Evolutionary conservation across 2,888 invertebrate genomes (phyloP).

Genomic region (Artemia sinica): DNA sequence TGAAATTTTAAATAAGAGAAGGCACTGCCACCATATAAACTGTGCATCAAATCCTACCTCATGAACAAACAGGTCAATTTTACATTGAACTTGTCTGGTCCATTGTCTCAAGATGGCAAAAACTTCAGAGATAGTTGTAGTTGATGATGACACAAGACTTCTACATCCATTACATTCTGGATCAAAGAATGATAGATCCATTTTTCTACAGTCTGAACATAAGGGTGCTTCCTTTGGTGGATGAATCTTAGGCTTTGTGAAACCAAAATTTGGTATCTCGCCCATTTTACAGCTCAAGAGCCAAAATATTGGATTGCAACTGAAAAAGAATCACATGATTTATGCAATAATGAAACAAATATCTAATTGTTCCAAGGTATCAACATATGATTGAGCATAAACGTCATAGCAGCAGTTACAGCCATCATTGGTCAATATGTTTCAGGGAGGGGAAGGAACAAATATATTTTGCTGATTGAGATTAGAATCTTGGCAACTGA

Average conservation of each 20-base stretch:
- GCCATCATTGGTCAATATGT: no score
- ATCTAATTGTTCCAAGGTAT: no score
- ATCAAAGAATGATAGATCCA: conserved; percentile 34
- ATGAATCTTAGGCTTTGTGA: conserved; percentile 27
- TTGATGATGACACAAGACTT: conserved; percentile 30
- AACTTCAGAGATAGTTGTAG: conserved; percentile 33
- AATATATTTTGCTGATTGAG: no score
- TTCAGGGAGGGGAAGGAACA: no score
- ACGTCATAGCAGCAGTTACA: no score
- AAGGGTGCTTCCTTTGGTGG: conserved; percentile 34
- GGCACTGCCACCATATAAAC: no score
- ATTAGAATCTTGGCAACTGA: no score
- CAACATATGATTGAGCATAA: no score
- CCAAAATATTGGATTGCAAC: no score
- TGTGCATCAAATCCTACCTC: conserved; percentile 29
- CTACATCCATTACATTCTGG: conserved; percentile 34
- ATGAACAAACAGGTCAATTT: conserved; percentile 32
- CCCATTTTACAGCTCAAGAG: not conserved
- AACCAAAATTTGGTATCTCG: not conserved
- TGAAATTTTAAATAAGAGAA: no score
- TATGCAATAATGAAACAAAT: no score
- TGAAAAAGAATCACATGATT: no score
- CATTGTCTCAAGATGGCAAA: conserved; percentile 37
- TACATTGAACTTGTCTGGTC: conserved; percentile 36
- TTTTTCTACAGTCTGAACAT: conserved; percentile 32